Evolutionary conservation across 1,140 invertebrate genomes (phyloP).

Genomic region (Drosophila ficusphila): DNA sequence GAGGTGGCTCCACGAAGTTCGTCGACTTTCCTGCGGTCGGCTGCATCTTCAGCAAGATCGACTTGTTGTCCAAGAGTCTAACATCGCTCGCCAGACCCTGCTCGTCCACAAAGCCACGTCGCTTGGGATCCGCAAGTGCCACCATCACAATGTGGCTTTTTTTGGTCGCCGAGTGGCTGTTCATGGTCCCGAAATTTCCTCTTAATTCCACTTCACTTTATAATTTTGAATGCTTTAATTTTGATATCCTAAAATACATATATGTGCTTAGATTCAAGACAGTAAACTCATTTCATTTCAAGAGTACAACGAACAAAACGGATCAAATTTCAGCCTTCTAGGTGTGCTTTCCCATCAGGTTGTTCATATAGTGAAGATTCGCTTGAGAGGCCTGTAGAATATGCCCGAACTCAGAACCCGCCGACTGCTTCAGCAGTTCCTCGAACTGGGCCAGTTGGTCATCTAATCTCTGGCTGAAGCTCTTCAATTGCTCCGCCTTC

Average conservation of each 20-base stretch:
- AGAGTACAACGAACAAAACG: background rate
- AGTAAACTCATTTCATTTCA: background rate
- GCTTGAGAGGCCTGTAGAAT: slow-evolving; percentile 29
- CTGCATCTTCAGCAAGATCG: slow-evolving; percentile 37
- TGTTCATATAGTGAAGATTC: slow-evolving; percentile 18
- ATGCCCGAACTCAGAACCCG: slow-evolving; percentile 10
- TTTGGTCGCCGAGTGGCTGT: slow-evolving; percentile 11
- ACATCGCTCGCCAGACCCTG: slow-evolving; percentile 15
- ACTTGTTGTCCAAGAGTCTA: slow-evolving; percentile 44
- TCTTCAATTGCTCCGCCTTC: slow-evolving; percentile 41
- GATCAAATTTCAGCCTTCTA: background rate
- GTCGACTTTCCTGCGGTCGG: background rate
- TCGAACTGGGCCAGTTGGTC: slow-evolving; percentile 28
- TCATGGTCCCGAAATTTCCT: slow-evolving; percentile 1
- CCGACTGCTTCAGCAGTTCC: slow-evolving; percentile 15
- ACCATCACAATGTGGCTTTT: slow-evolving; percentile 52
- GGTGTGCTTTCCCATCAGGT: slow-evolving; percentile 2
- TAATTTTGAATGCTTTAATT: slow-evolving; percentile 35
- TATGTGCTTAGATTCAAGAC: slow-evolving; percentile 4
- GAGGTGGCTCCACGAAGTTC: background rate
- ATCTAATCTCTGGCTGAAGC: slow-evolving; percentile 6
- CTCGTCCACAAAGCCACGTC: background rate
- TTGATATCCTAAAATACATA: slow-evolving; percentile 37
- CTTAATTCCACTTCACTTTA: background rate
- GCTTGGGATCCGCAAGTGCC: slow-evolving; percentile 36